A percentile compares a stretch with the other conserved stretches of the same genome.
These are phyloP conservation scores for Argya squamiceps DNA, from an alignment of 2,797 vertebrate species.

Conservation along the genomic window DNA sequence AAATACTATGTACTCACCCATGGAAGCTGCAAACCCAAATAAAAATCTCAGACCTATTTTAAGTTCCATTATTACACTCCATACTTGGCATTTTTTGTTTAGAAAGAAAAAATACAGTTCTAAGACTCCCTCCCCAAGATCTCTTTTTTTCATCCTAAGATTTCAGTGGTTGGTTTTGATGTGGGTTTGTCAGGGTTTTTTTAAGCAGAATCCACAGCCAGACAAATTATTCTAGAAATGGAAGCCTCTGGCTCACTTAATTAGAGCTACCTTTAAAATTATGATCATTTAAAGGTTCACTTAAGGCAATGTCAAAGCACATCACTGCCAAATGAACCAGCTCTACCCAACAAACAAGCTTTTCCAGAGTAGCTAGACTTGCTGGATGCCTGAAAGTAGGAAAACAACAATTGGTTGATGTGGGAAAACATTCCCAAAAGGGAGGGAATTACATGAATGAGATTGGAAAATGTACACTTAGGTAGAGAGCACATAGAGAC, in stretches of 20 bases:
- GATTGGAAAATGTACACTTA: neutral
- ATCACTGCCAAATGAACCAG: neutral
- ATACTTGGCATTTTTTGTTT: neutral
- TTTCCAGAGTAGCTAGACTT: slow-evolving; percentile 9
- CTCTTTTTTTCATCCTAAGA: neutral
- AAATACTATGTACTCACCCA: neutral
- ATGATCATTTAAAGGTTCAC: neutral
- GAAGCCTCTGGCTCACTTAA: slow-evolving; percentile 26
- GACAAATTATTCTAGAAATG: slow-evolving; percentile 1
- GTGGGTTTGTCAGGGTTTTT: neutral
- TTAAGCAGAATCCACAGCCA: neutral
- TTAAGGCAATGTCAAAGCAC: neutral
- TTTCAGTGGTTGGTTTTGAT: neutral
- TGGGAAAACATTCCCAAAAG: slow-evolving; percentile 18
- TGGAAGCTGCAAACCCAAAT: neutral
- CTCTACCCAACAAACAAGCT: slow-evolving; percentile 20
- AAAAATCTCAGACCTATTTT: neutral
- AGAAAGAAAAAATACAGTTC: neutral
- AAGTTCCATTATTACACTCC: neutral
- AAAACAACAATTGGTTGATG: neutral
- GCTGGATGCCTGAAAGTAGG: neutral
- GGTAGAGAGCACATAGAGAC: neutral
- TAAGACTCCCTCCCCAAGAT: neutral
- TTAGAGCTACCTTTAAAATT: slow-evolving; percentile 4
- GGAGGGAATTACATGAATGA: neutral